A percentile compares a stretch with the other conserved stretches of the same genome.
These are phyloP conservation scores for Parnassius apollo DNA, from an alignment of 2,888 invertebrate species.

Conservation along the genomic window DNA sequence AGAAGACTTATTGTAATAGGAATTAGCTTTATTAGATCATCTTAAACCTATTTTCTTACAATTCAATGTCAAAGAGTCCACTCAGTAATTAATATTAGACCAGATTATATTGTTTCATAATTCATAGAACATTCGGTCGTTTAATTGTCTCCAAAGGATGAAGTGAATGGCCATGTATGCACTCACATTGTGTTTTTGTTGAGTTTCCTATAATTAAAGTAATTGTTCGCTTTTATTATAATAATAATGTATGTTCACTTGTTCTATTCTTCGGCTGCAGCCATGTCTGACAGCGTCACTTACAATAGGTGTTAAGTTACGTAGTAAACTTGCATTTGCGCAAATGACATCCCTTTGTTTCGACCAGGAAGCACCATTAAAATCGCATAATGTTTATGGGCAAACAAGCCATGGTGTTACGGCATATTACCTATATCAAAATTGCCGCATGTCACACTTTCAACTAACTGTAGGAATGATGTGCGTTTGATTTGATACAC, in stretches of 20 bases:
- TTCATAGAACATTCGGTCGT: too few relatives aligned
- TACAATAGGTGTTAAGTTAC: slow-evolving; percentile 7
- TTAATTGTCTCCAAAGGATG: too few relatives aligned
- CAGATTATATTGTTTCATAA: too few relatives aligned
- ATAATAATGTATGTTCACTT: background rate
- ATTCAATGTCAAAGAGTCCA: background rate
- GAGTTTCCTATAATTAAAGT: background rate
- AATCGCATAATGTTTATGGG: slow-evolving; percentile 30
- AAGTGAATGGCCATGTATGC: too few relatives aligned
- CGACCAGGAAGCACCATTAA: slow-evolving; percentile 42
- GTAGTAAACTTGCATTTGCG: background rate
- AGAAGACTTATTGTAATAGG: background rate
- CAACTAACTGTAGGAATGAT: background rate
- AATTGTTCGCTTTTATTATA: background rate
- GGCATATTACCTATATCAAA: slow-evolving; percentile 29
- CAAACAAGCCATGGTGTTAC: slow-evolving; percentile 25
- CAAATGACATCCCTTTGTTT: slow-evolving; percentile 30
- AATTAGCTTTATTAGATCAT: background rate
- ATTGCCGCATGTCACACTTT: slow-evolving; percentile 12
- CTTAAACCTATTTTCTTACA: background rate
- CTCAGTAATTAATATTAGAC: too few relatives aligned
- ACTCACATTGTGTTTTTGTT: too few relatives aligned
- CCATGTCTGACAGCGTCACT: background rate
- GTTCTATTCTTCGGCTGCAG: background rate
- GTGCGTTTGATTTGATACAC: background rate